Conservation (phyloP, 2,797 vertebrate genomes). For the Sylvilagus floridanus region DNA sequence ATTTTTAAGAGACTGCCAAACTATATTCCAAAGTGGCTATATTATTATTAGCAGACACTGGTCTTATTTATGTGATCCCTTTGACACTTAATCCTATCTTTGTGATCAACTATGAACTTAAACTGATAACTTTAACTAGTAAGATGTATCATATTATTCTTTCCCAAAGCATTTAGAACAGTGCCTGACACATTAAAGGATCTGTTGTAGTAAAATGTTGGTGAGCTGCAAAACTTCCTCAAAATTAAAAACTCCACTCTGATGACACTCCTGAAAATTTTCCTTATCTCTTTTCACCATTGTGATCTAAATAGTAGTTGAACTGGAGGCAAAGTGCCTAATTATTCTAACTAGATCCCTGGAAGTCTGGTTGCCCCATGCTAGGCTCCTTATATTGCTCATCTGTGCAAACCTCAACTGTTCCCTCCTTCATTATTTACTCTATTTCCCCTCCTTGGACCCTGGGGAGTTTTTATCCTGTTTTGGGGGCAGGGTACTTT, state of each 20-base stretch:
- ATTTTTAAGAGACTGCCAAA: not conserved
- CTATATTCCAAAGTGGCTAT: not conserved
- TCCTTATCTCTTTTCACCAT: not conserved
- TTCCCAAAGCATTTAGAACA: not conserved
- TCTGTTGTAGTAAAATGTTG: not conserved
- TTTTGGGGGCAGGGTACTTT: not conserved
- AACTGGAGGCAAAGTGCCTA: not conserved
- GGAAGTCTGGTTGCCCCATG: not conserved
- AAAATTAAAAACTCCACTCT: conserved; percentile 41
- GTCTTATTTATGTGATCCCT: no score
- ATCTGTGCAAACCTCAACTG: not conserved
- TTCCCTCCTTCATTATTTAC: not conserved
- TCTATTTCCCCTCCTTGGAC: not conserved
- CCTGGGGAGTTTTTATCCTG: not conserved
- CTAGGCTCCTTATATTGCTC: not conserved
- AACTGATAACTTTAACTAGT: no score
- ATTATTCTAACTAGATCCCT: not conserved
- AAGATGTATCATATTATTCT: no score
- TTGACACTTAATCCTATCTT: no score
- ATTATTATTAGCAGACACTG: no score
- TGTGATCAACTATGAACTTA: no score
- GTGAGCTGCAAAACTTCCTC: not conserved
- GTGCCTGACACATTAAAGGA: not conserved
- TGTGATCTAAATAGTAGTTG: not conserved
- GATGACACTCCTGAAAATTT: not conserved